Evolutionary conservation across 1,140 invertebrate genomes (phyloP), one percentile per base, ranked within the genome.

Genomic region (Trypoxylus dichotomus): DNA sequence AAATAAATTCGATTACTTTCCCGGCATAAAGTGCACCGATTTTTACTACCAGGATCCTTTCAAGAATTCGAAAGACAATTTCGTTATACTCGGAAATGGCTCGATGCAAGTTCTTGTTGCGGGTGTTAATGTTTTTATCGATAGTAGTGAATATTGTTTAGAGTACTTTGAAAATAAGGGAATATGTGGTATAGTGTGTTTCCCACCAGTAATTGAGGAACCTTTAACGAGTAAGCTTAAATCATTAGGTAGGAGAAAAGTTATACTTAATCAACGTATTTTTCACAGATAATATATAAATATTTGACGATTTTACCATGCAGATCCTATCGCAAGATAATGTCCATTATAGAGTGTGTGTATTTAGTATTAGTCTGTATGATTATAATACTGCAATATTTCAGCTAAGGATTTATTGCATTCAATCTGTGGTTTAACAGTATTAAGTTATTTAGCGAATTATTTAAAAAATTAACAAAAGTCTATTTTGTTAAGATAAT

Each of bases 131-230:
- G 60, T 63, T 8, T 24, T 63, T 19, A 27, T 63, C 13, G 0
- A 21, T 27, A 11, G 13, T 13, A 63, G 25, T 63, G 60, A 19
- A 24, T 63, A 63, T 63, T 63, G 60, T 19, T 27, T 63, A 13
- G 60, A 63, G 10, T 63, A 63, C 25, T 63, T 63, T 63, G 60
- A 63, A 63, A 63, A 63, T 27, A 63, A 63, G 21, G 60, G 60
- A 3, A 27, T 63, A 63, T 63, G 60, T 24, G 60, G n/a, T 63
- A 63, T 63, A 19, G 60, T 63, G 60, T 63, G 60, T 24, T 63
- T 63, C 19, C 60, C 60, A 24, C 24, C 60, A 5, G 3, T 19
- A 21, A 1, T 19, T 7, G 60, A 63, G 13, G 21, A 24, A 21
- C 3, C 10, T 11, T 24, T 63, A 63, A 63, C 60, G 3, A 63